Conservation (phyloP, 1,140 invertebrate genomes). For the Pseudomyrmex concolor region DNA sequence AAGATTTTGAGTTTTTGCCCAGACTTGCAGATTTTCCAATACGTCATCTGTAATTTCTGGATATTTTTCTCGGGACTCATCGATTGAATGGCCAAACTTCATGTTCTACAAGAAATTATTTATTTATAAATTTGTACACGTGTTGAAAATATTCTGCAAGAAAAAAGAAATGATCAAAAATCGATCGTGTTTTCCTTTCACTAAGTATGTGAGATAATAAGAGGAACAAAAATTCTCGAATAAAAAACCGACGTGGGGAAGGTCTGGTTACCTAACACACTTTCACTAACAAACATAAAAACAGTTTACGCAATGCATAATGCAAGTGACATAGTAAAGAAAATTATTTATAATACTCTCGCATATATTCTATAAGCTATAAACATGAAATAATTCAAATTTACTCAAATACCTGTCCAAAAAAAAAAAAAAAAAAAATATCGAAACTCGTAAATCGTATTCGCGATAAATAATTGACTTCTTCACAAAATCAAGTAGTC, state of each 20-base stretch:
- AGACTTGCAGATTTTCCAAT: slow-evolving; percentile 71
- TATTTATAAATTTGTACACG: not conserved
- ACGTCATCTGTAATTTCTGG: slow-evolving; percentile 76
- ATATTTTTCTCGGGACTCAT: slow-evolving; percentile 70
- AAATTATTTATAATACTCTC: no score
- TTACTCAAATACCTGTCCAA: slow-evolving; percentile 5
- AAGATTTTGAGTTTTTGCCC: slow-evolving; percentile 70
- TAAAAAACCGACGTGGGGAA: not conserved
- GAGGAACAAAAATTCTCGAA: not conserved
- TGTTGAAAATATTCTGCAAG: not conserved
- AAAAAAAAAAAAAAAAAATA: not conserved
- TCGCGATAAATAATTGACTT: not conserved
- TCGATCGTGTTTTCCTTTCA: not conserved
- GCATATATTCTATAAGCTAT: no score
- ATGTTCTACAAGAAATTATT: slow-evolving; percentile 58
- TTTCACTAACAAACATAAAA: slow-evolving; percentile 32
- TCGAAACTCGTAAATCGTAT: not conserved
- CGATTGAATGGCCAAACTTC: slow-evolving; percentile 77
- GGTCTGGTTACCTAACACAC: not conserved
- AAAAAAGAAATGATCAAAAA: not conserved
- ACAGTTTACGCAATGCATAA: not conserved
- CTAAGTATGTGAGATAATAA: not conserved
- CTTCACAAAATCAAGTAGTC: not conserved
- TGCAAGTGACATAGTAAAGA: no score
- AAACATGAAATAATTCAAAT: no score